Evolutionary conservation across 1,140 invertebrate genomes (phyloP).

Genomic region (Drosophila punjabiensis): DNA sequence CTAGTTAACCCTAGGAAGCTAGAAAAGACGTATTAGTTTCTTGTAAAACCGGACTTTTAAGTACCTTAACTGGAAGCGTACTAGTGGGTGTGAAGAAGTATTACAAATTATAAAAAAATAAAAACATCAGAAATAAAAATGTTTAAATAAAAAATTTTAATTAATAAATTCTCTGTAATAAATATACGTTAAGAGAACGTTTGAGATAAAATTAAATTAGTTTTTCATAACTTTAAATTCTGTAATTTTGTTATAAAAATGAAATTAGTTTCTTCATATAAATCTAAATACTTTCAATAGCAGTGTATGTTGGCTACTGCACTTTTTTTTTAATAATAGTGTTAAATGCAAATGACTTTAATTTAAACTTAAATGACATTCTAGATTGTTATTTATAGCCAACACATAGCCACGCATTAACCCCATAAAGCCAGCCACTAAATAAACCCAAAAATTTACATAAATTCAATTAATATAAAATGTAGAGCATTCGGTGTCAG

Average conservation of each 20-base stretch:
- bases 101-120: neutral
- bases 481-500: conserved; percentile 64
- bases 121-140: neutral
- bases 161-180: neutral
- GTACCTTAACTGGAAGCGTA: neutral
- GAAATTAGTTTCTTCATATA: neutral
- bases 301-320: neutral
- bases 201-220: too few relatives aligned
- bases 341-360: conserved; percentile 37
- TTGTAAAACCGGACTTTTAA: neutral
- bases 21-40: neutral
- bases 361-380: conserved; percentile 40
- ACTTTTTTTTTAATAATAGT: conserved; percentile 17
- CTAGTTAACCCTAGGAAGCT: conserved; percentile 16
- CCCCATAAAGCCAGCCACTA: conserved; percentile 46
- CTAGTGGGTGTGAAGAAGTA: neutral
- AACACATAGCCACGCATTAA: conserved; percentile 26
- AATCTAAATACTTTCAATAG: neutral
- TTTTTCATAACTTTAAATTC: too few relatives aligned
- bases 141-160: neutral
- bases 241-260: too few relatives aligned
- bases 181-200: neutral
- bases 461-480: conserved; percentile 67
- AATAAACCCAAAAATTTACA: conserved; percentile 53
- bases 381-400: conserved; percentile 55